Evolutionary conservation across 2,888 invertebrate genomes (phyloP).

Genomic region (Tipula helvola): DNA sequence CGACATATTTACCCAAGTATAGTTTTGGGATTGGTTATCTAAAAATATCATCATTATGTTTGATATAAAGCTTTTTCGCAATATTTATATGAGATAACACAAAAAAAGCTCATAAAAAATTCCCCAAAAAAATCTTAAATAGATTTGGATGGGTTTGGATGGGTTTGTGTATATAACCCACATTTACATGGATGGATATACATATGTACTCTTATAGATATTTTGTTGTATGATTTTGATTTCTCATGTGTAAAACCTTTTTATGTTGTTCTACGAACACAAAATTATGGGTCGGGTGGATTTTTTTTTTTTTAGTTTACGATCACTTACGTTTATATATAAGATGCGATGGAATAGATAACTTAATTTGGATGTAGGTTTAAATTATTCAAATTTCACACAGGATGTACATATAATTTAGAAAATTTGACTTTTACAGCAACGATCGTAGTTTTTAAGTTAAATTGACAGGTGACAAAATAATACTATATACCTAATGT

Average conservation of each 20-base stretch:
- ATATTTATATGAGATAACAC: background rate
- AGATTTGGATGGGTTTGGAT: background rate
- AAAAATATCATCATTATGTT: background rate
- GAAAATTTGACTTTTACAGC: background rate
- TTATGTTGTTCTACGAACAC: background rate
- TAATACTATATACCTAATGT: background rate
- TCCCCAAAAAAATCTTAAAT: background rate
- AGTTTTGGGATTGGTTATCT: background rate
- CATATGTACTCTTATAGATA: too few relatives aligned
- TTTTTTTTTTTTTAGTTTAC: background rate
- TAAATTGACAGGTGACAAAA: background rate
- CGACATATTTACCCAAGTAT: background rate
- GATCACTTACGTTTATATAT: background rate
- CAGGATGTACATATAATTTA: background rate
- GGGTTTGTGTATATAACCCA: background rate
- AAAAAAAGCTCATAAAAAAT: background rate
- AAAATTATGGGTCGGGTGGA: background rate
- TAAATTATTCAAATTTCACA: background rate
- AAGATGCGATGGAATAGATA: background rate
- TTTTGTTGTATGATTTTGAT: background rate
- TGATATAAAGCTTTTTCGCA: background rate
- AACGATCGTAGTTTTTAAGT: background rate
- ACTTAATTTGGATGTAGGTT: background rate
- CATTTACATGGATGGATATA: background rate
- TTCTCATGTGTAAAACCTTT: conserved; percentile 4